Evolutionary conservation across 2,888 invertebrate species (phyloP), one percentile per base, ranked within the genome.

Genomic region (Lasioglossum lativentre): DNA sequence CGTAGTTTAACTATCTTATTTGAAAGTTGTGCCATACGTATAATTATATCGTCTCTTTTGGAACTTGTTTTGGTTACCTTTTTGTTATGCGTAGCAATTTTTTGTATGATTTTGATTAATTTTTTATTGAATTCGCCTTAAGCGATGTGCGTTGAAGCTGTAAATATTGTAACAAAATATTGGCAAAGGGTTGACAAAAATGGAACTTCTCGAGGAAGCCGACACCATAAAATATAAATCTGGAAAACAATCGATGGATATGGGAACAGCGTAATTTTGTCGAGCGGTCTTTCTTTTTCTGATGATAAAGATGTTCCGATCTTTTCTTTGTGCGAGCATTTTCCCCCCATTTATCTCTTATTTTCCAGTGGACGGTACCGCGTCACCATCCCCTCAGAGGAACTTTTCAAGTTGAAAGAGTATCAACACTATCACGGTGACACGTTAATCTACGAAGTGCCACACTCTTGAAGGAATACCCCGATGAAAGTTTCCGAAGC

Each of bases 391-490:
- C 38, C 77, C 73, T 72, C 85, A 19, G 38, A 42, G 66, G 56
- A 78, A 78, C 78, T 85, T 78, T 68, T 72, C 85, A 75, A 66
- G 63, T 14, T 72, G 78, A 85, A 85, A 85, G 85, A 72, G 85
- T 85, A 85, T 85, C 86, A 85, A 85, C 86, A 80, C 77, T 80
- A 71, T 78, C 85, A 85, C 73, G 80, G 81, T 81, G 78, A 86
- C 75, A 81, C 81, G 77, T 85, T 86, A 85, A 86, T 86, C 86
- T 86, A 81, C 81, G 81, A 81, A 86, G 81, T 86, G 78, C 75
- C 75, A 86, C 86, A 81, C 86, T 80, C 75, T 81, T 80, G 66
- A 76, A 78, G 78, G 72, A 78, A 86, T 77, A 75, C 79, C 85
- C 34, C 71, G 78, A 72, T 77, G 80, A 85, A 86, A 85, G 75